Conservation (phyloP, 2,113 vertebrate genomes). For the Aleadryas rufinucha region DNA sequence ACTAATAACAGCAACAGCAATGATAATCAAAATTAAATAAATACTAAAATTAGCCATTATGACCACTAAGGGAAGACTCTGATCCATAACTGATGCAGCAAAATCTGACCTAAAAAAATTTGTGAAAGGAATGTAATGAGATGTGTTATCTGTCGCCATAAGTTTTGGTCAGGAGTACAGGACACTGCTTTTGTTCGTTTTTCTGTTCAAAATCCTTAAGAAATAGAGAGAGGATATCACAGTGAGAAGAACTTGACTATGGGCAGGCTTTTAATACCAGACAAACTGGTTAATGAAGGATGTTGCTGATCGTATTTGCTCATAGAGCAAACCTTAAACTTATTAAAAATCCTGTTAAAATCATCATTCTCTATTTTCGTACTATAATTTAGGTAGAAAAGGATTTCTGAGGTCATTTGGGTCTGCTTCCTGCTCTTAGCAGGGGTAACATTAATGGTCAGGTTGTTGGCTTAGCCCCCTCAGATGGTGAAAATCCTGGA, state of each 20-base stretch:
- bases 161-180: not conserved
- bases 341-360: not conserved
- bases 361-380: not conserved
- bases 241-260: not conserved
- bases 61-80: not conserved
- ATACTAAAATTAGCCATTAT: not conserved
- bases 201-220: not conserved
- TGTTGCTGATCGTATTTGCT: not conserved
- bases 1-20: not conserved
- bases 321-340: not conserved
- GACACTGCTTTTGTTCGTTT: not conserved
- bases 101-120: not conserved
- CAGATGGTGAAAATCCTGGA: not conserved
- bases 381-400: not conserved
- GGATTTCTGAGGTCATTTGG: not conserved
- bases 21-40: not conserved
- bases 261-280: not conserved
- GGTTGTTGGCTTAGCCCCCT: not conserved
- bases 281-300: not conserved
- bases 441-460: not conserved
- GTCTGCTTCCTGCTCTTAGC: not conserved
- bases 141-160: fast-evolving
- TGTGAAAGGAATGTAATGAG: not conserved
- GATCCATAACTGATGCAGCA: not conserved
- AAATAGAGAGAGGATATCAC: not conserved